These are phyloP conservation scores for Burhinus oedicnemus DNA, from an alignment of 2,113 vertebrate genomes.

Conservation along the genomic window DNA sequence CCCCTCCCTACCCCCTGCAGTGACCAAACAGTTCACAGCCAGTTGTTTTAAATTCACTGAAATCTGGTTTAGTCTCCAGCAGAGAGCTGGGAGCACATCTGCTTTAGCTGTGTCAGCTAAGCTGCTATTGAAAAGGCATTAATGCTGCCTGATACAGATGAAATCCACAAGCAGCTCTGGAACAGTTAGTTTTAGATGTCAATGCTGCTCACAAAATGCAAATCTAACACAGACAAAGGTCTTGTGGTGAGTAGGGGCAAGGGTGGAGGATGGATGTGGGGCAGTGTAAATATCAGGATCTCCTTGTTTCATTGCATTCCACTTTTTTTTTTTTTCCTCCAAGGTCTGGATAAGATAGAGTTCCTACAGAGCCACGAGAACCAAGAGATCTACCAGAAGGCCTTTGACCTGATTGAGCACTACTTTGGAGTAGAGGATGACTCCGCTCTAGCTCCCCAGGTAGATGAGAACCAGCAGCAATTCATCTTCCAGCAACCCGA, in stretches of 20 bases:
- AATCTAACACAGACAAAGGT: neutral
- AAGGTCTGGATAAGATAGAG: conserved; percentile 97
- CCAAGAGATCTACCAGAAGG: conserved; percentile 99
- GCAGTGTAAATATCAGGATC: neutral
- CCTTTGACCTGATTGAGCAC: conserved; percentile 96
- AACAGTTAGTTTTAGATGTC: neutral
- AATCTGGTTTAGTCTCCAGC: neutral
- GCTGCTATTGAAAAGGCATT: accelerated
- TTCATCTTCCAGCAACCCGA: conserved; percentile 96
- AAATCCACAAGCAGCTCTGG: neutral
- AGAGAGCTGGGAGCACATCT: neutral
- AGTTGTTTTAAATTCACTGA: neutral
- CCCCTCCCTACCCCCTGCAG: neutral
- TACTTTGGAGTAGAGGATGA: conserved; percentile 97
- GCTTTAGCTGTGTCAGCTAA: neutral
- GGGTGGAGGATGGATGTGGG: neutral
- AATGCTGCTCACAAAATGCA: neutral
- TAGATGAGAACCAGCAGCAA: conserved; percentile 95
- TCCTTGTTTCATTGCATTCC: accelerated
- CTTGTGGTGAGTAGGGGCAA: no score
- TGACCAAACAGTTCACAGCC: neutral
- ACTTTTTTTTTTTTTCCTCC: neutral
- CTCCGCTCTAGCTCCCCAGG: conserved; percentile 86
- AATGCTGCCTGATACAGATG: neutral
- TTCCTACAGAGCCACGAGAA: conserved; percentile 99